Conservation (phyloP, 2,888 invertebrate genomes). For the Ferrisia virgata region DNA sequence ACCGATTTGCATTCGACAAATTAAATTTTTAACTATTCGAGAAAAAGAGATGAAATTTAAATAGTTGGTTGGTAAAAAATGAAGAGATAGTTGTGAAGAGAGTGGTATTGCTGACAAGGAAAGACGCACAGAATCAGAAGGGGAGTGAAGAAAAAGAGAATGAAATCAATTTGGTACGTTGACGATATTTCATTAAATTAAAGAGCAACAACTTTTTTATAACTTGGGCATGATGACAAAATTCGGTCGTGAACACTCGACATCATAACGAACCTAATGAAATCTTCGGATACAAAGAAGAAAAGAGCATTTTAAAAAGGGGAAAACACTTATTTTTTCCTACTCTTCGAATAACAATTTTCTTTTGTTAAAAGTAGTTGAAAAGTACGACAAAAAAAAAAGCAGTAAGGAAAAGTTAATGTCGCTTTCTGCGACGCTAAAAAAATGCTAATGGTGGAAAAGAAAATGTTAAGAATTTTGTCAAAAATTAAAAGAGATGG, state of each 20-base stretch:
- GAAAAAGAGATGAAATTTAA: not conserved
- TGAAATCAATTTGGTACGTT: conserved; percentile 29
- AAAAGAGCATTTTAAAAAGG: conserved; percentile 35
- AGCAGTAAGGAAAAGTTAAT: conserved; percentile 31
- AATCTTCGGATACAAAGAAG: conserved; percentile 38
- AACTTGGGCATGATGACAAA: conserved; percentile 27
- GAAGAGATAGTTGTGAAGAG: not conserved
- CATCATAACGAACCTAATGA: conserved; percentile 44
- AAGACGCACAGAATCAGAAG: too few species aligned
- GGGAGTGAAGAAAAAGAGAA: not conserved
- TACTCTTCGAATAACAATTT: conserved; percentile 44
- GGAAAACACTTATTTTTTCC: conserved; percentile 41
- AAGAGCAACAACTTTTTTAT: conserved; percentile 39
- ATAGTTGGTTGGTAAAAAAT: not conserved
- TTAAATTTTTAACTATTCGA: not conserved
- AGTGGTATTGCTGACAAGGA: not conserved
- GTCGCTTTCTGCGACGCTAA: conserved; percentile 28
- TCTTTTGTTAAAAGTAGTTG: conserved; percentile 41
- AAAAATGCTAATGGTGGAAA: conserved; percentile 40
- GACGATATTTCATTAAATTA: conserved; percentile 37
- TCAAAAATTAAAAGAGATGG: not conserved
- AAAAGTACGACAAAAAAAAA: not conserved
- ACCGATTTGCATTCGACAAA: conserved; percentile 27
- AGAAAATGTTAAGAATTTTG: not conserved
- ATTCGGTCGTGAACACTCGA: conserved; percentile 34